phyloP scores from a whole-genome alignment of 2,888 invertebrate species.

The Amiota communis region DNA sequence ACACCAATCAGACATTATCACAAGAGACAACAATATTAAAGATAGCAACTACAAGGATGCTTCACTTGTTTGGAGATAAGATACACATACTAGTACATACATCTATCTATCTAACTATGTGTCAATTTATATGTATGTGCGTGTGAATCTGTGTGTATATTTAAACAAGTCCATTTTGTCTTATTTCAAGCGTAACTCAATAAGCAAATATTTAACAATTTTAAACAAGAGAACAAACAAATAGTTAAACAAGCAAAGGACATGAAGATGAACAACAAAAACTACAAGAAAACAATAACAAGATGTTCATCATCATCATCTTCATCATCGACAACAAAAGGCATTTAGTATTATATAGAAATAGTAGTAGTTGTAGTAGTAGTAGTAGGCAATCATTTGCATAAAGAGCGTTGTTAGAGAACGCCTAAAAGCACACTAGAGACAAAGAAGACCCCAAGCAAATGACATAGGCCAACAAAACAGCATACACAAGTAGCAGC shows the following conservation, averaged over 20 bases:
- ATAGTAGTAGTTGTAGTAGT: too few species aligned
- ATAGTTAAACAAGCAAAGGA: conserved; percentile 25
- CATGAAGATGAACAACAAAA: conserved; percentile 28
- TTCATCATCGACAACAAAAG: background rate
- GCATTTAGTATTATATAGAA: too few species aligned
- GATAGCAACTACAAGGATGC: too few species aligned
- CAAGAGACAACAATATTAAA: background rate
- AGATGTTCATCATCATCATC: background rate
- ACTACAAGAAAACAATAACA: conserved; percentile 19
- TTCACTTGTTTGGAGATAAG: too few species aligned
- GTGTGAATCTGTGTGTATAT: conserved; percentile 18
- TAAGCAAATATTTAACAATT: conserved; percentile 58
- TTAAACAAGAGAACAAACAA: conserved; percentile 28
- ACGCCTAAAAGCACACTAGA: conserved; percentile 7
- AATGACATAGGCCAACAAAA: too few species aligned
- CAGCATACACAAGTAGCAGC: too few species aligned
- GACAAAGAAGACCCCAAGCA: background rate
- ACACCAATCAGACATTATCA: background rate
- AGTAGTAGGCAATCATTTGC: background rate
- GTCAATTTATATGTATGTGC: conserved; percentile 37
- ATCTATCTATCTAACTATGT: conserved; percentile 10
- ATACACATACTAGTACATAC: background rate
- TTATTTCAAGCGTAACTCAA: conserved; percentile 56
- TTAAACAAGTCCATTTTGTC: background rate
- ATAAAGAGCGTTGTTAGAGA: too few species aligned